Base-by-base conservation (phyloP, 1,140 invertebrate species). In the Heliconius hermathena region DNA sequence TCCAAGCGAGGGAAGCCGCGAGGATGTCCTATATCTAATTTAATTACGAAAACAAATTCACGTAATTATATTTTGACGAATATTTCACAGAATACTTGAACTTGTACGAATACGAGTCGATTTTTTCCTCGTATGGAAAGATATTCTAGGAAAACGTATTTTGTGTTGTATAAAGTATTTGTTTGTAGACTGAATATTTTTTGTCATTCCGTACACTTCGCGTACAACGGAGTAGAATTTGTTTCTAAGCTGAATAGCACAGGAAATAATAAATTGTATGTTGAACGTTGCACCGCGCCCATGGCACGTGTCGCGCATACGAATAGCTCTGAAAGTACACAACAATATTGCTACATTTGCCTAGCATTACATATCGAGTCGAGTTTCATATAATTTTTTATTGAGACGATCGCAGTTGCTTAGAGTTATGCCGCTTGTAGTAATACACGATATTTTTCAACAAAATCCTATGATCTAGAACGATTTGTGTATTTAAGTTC, bases 231-330 rank as follows among this genome's bases (percentile, higher is more conserved):
- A 72, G 49, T 16, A 20, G 70, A 72, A 77, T 77, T 77, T 77
- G 76, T 80, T 80, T 76, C 66, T 74, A 76, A 71, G 74, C 60
- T 72, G 38, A 80, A 72, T 76, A 16, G 71, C 49, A 20, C 54
- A 77, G 76, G 74, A 80, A 80, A 80, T 80, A 80, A 80, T n/a
- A 80, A 80, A 73, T n/a, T 80, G 74, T 80, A 80, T 73, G 79
- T 76, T 76, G 71, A 66, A 80, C 49, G 74, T 54, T 76, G 79
- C 79, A 80, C 71, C 74, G 71, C 79, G 79, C 54, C 38, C 71
- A 60, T 38, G 66, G 29, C 38, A 76, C 79, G 79, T 80, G 79
- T 80, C 74, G 71, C 54, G 79, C 74, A 76, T 80, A 76, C 74
- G 66, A 80, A 80, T 76, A 77, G 36, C 71, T 57, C 38, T 73